These are phyloP conservation scores for Zhuqinia jingwanae DNA, from an alignment of 2,888 invertebrate species.

Conservation along the genomic window DNA sequence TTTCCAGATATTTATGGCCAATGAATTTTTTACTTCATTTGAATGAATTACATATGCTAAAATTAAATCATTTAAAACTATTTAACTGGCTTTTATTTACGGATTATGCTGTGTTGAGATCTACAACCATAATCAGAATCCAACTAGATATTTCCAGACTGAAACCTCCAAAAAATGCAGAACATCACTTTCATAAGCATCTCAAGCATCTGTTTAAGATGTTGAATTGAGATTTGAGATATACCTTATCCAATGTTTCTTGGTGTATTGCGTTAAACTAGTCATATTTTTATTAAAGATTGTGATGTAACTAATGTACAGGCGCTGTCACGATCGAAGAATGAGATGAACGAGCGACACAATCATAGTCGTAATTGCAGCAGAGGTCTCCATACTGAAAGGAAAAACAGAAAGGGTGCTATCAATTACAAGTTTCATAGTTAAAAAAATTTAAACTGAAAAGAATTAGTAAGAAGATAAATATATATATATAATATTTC, in stretches of 20 bases:
- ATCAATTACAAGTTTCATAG: no score
- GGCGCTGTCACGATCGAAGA: conserved; percentile 77
- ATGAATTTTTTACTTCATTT: background rate
- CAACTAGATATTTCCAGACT: conserved; percentile 41
- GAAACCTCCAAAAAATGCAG: conserved; percentile 54
- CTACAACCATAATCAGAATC: conserved; percentile 66
- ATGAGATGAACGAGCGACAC: conserved; percentile 80
- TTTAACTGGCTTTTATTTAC: conserved; percentile 29
- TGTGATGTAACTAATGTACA: conserved; percentile 58
- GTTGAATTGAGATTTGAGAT: background rate
- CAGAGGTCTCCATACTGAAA: conserved; percentile 83
- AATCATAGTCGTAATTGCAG: conserved; percentile 83
- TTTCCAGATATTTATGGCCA: background rate
- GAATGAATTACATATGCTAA: background rate
- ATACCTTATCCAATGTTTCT: no score
- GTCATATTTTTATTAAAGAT: conserved; percentile 13
- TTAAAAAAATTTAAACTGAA: no score
- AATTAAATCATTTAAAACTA: background rate
- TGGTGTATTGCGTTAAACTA: background rate
- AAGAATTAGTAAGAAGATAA: no score
- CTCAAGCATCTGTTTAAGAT: conserved; percentile 49
- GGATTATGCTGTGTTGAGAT: conserved; percentile 68
- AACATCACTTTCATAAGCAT: conserved; percentile 40
- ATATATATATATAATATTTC: no score
- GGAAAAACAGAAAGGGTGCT: conserved; percentile 11